These are phyloP conservation scores for Percina caprodes DNA, from an alignment of 2,113 vertebrate genomes.

Conservation along the genomic window DNA sequence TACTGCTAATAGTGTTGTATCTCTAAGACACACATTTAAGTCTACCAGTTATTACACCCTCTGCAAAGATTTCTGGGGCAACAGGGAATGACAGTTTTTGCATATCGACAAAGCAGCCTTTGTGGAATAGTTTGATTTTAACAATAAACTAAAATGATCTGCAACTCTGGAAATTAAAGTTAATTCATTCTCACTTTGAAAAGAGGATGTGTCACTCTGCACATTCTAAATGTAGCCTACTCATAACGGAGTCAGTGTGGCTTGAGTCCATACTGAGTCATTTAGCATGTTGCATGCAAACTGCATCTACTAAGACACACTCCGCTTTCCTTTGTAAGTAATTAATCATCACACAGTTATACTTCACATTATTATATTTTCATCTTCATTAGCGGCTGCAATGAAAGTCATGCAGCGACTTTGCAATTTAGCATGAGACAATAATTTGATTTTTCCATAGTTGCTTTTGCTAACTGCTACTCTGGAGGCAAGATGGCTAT, in stretches of 20 bases:
- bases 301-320: slow-evolving; percentile 13
- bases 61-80: slow-evolving; percentile 4
- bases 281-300: slow-evolving; percentile 19
- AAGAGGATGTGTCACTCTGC: slow-evolving; percentile 32
- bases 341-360: slow-evolving; percentile 40
- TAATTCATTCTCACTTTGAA: slow-evolving; percentile 33
- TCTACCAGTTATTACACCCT: not conserved
- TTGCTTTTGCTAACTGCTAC: not conserved
- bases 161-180: slow-evolving; percentile 24
- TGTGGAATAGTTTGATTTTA: slow-evolving; percentile 7
- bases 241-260: slow-evolving; percentile 29
- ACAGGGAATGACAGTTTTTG: not conserved
- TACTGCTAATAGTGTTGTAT: not conserved
- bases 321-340: not conserved
- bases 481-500: not conserved
- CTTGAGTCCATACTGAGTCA: slow-evolving; percentile 54
- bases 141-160: not conserved
- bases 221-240: slow-evolving; percentile 1
- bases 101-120: not conserved
- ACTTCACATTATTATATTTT: not conserved
- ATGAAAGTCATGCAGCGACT: not conserved
- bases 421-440: not conserved
- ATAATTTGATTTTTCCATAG: not conserved
- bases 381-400: not conserved
- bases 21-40: not conserved